Conservation (phyloP, 2,888 invertebrate species). For the Callyntrura sp. region DNA sequence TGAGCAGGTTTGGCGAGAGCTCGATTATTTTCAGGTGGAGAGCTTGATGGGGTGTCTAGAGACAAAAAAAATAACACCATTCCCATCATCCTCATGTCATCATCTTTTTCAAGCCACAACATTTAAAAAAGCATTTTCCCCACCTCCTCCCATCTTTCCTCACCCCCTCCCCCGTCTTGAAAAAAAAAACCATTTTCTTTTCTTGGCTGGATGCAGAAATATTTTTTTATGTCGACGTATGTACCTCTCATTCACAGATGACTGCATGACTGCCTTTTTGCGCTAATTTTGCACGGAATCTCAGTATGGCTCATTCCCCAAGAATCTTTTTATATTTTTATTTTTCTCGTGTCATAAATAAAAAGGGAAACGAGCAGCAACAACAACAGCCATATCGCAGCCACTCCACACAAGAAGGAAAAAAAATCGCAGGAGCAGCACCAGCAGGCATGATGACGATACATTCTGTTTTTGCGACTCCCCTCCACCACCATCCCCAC, state of each 20-base stretch:
- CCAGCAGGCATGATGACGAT: neutral
- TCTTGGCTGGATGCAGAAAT: neutral
- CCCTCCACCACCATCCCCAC: no score
- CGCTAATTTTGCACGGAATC: constrained; percentile 60
- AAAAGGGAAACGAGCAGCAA: constrained; percentile 10
- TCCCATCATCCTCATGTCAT: neutral
- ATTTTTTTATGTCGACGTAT: neutral
- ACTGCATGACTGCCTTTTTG: neutral
- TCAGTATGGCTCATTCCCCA: constrained; percentile 47
- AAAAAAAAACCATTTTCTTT: no score
- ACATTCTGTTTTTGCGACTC: no score
- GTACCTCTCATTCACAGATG: neutral
- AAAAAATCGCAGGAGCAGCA: neutral
- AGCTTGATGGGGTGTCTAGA: constrained; percentile 79
- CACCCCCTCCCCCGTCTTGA: no score
- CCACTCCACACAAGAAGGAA: no score
- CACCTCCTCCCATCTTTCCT: no score
- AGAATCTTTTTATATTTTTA: constrained; percentile 35
- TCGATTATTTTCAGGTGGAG: constrained; percentile 94
- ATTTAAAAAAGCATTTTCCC: no score
- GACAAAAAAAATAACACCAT: neutral
- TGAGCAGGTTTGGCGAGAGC: constrained; percentile 93
- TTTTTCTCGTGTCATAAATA: constrained; percentile 4
- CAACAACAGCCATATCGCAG: no score
- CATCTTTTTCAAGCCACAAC: neutral